A percentile compares a stretch with the other conserved stretches of the same genome.
Conservation (phyloP, 2,888 invertebrate genomes). For the Philopedon plagiatum region DNA sequence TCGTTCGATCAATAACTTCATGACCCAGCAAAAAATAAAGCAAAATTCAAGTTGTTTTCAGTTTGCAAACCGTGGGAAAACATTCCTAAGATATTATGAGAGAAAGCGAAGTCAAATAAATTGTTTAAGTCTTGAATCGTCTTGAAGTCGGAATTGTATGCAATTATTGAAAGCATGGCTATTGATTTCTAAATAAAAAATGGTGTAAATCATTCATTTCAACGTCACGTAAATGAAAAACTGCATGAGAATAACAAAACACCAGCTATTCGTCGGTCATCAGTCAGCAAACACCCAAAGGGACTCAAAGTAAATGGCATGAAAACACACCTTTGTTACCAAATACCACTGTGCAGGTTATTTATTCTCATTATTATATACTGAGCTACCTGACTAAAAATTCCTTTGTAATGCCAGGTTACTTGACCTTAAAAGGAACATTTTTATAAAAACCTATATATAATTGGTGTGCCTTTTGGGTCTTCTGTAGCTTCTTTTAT, state of each 20-base stretch:
- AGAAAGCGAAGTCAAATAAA: too few species aligned
- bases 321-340: conserved; percentile 25
- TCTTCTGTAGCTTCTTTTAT: conserved; percentile 2
- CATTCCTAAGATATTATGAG: too few species aligned
- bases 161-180: too few species aligned
- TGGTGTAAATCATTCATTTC: not conserved
- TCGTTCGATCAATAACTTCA: too few species aligned
- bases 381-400: conserved; percentile 23
- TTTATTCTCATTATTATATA: conserved; percentile 21
- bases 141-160: too few species aligned
- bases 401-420: conserved; percentile 26
- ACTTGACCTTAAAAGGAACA: conserved; percentile 10
- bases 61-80: too few species aligned
- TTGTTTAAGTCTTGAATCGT: too few species aligned
- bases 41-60: too few species aligned
- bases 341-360: conserved; percentile 16
- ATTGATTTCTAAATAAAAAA: conserved; percentile 8
- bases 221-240: conserved; percentile 18
- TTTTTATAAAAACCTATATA: conserved; percentile 7
- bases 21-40: too few species aligned
- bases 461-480: conserved; percentile 17
- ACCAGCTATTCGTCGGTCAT: not conserved
- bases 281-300: conserved; percentile 14
- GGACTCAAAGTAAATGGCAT: conserved; percentile 5
- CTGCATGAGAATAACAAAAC: too few species aligned